Conservation (phyloP, 1,140 invertebrate species). For the Delia radicum region DNA sequence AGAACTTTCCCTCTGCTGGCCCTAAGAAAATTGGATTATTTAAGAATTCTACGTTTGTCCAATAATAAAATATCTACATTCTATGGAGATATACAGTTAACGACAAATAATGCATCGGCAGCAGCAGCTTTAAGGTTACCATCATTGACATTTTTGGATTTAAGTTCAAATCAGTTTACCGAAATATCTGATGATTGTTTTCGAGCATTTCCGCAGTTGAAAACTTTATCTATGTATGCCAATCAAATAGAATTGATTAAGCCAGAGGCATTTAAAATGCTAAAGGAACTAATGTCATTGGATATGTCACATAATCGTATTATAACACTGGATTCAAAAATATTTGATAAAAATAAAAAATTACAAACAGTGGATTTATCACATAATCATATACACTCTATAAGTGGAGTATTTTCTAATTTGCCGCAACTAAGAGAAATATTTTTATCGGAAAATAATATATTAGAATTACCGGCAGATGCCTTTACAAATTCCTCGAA, state of each 20-base stretch:
- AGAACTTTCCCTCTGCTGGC: constrained; percentile 78
- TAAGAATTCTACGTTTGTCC: constrained; percentile 73
- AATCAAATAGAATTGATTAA: constrained; percentile 79
- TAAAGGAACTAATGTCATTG: constrained; percentile 75
- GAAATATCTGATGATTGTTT: constrained; percentile 75
- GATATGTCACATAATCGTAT: constrained; percentile 89
- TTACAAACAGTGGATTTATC: constrained; percentile 81
- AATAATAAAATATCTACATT: constrained; percentile 76
- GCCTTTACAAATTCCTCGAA: constrained; percentile 76
- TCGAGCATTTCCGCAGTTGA: constrained; percentile 73
- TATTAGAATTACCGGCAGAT: constrained; percentile 77
- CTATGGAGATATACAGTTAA: constrained; percentile 45
- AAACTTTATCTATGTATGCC: constrained; percentile 78
- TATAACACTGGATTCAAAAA: constrained; percentile 67
- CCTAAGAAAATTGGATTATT: constrained; percentile 70
- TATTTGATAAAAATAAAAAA: constrained; percentile 73
- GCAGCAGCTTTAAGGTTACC: constrained; percentile 61
- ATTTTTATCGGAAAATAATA: constrained; percentile 88
- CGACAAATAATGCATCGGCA: constrained; percentile 53
- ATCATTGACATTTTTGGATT: constrained; percentile 74
- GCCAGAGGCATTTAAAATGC: constrained; percentile 71
- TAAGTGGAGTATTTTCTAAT: constrained; percentile 77
- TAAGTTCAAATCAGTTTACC: constrained; percentile 84
- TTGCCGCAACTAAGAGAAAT: constrained; percentile 76
- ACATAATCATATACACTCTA: constrained; percentile 84